Evolutionary conservation across 2,888 invertebrate species (phyloP), one percentile per base, ranked within the genome.

Genomic region (Sipunculus nudus): DNA sequence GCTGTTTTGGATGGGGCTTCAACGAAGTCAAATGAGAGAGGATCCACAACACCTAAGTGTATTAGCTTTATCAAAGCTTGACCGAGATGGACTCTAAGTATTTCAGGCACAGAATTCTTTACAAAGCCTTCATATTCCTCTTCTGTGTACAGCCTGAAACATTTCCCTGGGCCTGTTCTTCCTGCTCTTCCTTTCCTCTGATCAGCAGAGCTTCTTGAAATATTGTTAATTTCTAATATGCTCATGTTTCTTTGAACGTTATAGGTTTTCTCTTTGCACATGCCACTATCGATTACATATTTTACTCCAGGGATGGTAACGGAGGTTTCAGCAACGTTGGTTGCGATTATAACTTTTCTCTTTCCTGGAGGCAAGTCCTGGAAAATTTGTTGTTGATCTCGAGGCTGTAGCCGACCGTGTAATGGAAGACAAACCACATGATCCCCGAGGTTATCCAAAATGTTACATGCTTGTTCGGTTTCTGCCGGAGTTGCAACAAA

Each of bases 181-280:
- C 84, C 84, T 13, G 84, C 84, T 58, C 84, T 68, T 5, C 84
- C 84, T 67, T 79, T 81, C 4, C 85, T 73, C 63, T 84, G 84
- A 31, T 84, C 76, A 5, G 84, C 82, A 3, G 82, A 81, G 49
- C 81, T 81, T 62, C 75, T 73, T 50, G 76, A 80, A 3, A 79
- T 73, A 47, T 70, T 62, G 16, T 61, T 63, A 4, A 80, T 68
- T 38, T 67, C 67, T 25, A 84, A 63, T 3, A 72, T 64, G 58
- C 68, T 78, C 39, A 79, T 75, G 57, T 77, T 79, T 53, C 68
- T 75, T 35, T 61, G 66, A 3, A 78, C 66, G 61, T 84, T 80
- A 69, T 73, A 84, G 8, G 68, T 64, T 61, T 74, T 78, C 65
- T 83, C 81, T 58, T 84, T 84, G 3, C 72, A 78, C 29, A 79